Conservation (phyloP, 2,113 vertebrate species). For the Solea solea region DNA sequence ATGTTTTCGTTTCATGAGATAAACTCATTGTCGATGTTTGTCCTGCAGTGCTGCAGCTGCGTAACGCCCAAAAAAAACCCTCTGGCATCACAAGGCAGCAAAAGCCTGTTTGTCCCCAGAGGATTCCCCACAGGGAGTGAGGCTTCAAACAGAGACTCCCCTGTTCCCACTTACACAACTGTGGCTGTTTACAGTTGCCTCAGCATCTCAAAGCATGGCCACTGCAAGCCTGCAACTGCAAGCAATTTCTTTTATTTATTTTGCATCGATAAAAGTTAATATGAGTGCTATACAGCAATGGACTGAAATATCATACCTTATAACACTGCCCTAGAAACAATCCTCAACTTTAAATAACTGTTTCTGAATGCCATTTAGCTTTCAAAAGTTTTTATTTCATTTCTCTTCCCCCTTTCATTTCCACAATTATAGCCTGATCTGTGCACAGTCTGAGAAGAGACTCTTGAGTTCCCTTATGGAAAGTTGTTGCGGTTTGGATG, state of each 20-base stretch:
- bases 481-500: constrained; percentile 40
- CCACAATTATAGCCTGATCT: constrained; percentile 13
- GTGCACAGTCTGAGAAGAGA: background rate
- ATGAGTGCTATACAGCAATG: background rate
- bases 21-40: background rate
- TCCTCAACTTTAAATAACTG: constrained; percentile 1
- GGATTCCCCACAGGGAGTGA: constrained; percentile 38
- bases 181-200: constrained; percentile 29
- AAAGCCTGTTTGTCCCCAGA: constrained; percentile 32
- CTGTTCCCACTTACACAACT: constrained; percentile 47
- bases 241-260: constrained; percentile 2
- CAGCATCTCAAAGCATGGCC: constrained; percentile 7
- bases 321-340: background rate
- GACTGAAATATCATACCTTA: no score
- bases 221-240: background rate
- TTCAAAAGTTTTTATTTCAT: constrained; percentile 15
- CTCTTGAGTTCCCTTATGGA: constrained; percentile 9
- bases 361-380: background rate
- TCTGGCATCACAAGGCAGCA: constrained; percentile 60
- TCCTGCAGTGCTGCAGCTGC: background rate
- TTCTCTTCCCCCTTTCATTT: constrained; percentile 18
- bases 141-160: constrained; percentile 48
- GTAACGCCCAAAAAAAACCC: constrained; percentile 22
- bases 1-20: background rate
- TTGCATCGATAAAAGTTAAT: background rate